A percentile compares a stretch with the other conserved stretches of the same genome.
These are phyloP conservation scores for Temnothorax unifasciatus DNA, from an alignment of 2,888 invertebrate species.

Conservation along the genomic window DNA sequence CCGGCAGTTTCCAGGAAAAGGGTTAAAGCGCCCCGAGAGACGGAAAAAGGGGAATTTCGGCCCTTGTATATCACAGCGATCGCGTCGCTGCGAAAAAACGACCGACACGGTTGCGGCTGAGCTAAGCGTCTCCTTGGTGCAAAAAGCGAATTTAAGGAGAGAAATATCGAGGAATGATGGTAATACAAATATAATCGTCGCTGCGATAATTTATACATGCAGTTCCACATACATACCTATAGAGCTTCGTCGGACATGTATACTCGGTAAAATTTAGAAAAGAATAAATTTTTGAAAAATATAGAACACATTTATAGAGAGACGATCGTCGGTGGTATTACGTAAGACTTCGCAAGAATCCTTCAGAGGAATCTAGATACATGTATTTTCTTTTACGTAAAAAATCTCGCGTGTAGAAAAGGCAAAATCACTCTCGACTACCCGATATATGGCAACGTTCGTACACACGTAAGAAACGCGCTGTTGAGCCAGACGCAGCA, in stretches of 20 bases:
- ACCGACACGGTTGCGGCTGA: background rate
- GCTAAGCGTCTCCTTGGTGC: background rate
- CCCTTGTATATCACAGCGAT: conserved; percentile 39
- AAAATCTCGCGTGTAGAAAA: conserved; percentile 17
- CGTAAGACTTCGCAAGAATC: background rate
- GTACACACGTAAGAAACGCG: conserved; percentile 54
- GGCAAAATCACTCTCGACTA: conserved; percentile 33
- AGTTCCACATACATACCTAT: too few relatives aligned
- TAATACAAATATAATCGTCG: conserved; percentile 10
- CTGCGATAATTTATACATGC: background rate
- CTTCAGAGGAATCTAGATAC: background rate
- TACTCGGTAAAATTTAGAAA: background rate
- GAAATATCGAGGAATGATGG: background rate
- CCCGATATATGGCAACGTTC: conserved; percentile 49
- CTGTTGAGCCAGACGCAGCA: conserved; percentile 64
- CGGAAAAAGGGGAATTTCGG: conserved; percentile 31
- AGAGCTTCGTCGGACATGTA: background rate
- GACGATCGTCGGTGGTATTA: background rate
- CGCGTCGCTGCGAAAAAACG: conserved; percentile 30
- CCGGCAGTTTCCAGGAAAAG: conserved; percentile 51
- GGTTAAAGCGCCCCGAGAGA: conserved; percentile 43
- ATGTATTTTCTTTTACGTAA: conserved; percentile 16
- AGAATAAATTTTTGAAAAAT: background rate
- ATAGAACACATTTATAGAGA: background rate
- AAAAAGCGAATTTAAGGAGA: conserved; percentile 10